Evolutionary conservation across 2,113 vertebrate species (phyloP), one percentile per base, ranked within the genome.

Genomic region (Gymnorhina tibicen): DNA sequence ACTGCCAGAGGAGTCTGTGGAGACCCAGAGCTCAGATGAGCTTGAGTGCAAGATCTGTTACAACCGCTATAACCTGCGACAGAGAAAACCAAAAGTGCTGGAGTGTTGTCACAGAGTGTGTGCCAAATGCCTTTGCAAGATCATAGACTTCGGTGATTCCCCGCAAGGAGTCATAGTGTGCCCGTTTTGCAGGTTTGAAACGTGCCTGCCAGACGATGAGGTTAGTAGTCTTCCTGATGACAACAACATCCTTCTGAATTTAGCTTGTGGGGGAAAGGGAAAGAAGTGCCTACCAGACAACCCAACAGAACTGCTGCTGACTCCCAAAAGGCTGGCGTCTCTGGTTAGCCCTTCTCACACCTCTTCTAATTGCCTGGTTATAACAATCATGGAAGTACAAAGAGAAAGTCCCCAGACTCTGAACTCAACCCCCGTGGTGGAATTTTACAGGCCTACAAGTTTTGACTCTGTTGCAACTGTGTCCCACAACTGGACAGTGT

Each of bases 41-140:
- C 97, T 99, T 3, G 99, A 99, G 98, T 99, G 99, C 95, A 99
- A 99, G 96, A 99, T 99, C 96, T 99, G 99, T 81, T 99, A 99
- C 95, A 99, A 98, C 30, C 96, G 97, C 6, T 99, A 99, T 90
- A 99, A 98, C 94, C 96, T 99, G 83, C 97, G 98, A 5, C 98
- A 98, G 90, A 98, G 99, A 49, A 98, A 99, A 81, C 99, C 99
- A 0, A 99, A 99, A 89, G 98, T 99, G 82, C 98, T 99, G 27
- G 98, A 98, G 85, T 99, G 99, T 35, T 98, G 98, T 93, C 99
- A 99, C 95, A 97, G 98, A 35, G 98, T 99, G 22, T 99, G 99
- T 85, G 98, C 98, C 97, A 99, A 98, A 97, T 99, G 99, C 94
- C 98, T 99, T 47, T 96, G 96, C 85, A 99, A 99, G 97, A 99